These are phyloP conservation scores for Lagria hirta DNA, from an alignment of 2,888 invertebrate genomes.

Conservation along the genomic window DNA sequence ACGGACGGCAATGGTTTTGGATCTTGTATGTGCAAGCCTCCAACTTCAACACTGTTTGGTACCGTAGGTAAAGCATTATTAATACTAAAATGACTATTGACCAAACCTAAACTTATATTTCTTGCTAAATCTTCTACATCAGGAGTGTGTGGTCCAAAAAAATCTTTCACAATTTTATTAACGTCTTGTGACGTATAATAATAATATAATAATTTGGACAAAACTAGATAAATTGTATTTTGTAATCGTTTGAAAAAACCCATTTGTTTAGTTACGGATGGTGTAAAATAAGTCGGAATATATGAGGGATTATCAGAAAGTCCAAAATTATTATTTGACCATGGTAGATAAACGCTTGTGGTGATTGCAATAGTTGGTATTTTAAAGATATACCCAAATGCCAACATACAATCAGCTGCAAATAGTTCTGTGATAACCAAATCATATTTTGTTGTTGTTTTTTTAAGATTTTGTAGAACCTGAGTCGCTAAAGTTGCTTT, in stretches of 20 bases:
- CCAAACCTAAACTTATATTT: constrained; percentile 59
- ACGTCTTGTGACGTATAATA: constrained; percentile 20
- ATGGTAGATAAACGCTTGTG: constrained; percentile 60
- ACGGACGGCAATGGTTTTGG: constrained; percentile 56
- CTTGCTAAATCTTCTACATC: constrained; percentile 54
- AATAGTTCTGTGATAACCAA: constrained; percentile 62
- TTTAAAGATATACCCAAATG: constrained; percentile 58
- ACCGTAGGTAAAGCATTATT: constrained; percentile 60
- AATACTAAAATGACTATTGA: constrained; percentile 61
- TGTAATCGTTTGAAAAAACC: constrained; percentile 44
- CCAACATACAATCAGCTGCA: constrained; percentile 62
- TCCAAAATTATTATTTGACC: constrained; percentile 58
- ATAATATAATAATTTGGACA: constrained; percentile 20
- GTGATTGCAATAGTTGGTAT: constrained; percentile 60
- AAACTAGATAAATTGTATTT: constrained; percentile 4
- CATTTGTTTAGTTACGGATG: constrained; percentile 56
- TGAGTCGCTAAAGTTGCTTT: constrained; percentile 33
- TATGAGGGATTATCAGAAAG: constrained; percentile 61
- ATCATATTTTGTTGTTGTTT: constrained; percentile 58
- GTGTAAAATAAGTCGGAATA: constrained; percentile 59
- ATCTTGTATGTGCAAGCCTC: constrained; percentile 56
- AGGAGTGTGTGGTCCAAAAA: constrained; percentile 57
- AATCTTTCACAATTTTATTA: constrained; percentile 55
- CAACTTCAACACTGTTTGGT: constrained; percentile 60
- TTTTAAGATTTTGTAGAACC: constrained; percentile 32